Percentiles rank a stretch among this genome's conserved stretches.
Evolutionary conservation across 2,888 invertebrate species (phyloP).

Genomic region (Acleris cristana): DNA sequence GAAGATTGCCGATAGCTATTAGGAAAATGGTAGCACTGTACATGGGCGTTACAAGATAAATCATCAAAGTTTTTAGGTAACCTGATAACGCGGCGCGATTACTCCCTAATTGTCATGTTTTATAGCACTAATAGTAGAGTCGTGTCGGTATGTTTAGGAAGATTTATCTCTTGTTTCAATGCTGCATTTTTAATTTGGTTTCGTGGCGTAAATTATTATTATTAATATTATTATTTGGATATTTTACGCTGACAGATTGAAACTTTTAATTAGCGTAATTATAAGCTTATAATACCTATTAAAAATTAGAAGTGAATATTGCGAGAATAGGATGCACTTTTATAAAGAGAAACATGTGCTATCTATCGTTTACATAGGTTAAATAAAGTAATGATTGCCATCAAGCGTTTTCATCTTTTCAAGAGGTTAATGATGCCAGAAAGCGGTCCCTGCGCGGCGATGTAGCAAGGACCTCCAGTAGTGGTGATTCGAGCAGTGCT

Average conservation of each 20-base stretch:
- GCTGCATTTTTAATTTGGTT: constrained; percentile 51
- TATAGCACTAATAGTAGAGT: constrained; percentile 65
- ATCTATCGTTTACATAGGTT: constrained; percentile 21
- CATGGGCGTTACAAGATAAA: background rate
- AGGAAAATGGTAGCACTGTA: too few relatives aligned
- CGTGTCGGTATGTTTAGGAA: constrained; percentile 62
- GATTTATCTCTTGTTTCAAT: constrained; percentile 56
- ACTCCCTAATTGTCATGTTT: constrained; percentile 51
- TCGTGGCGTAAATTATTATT: constrained; percentile 41
- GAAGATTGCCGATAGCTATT: too few relatives aligned
- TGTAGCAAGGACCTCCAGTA: constrained; percentile 12
- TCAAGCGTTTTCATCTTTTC: constrained; percentile 10
- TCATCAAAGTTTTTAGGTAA: constrained; percentile 35
- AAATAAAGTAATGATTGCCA: constrained; percentile 16
- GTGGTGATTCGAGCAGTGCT: constrained; percentile 13
- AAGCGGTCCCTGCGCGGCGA: constrained; percentile 12
- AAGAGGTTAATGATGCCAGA: background rate
- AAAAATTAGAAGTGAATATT: constrained; percentile 28
- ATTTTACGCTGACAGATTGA: constrained; percentile 25
- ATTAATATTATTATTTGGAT: constrained; percentile 9
- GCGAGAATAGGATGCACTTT: constrained; percentile 19
- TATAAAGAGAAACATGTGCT: constrained; percentile 23
- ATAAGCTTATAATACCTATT: constrained; percentile 13
- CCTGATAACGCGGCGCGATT: constrained; percentile 45
- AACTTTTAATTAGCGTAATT: constrained; percentile 15